Conservation (phyloP, 2,888 invertebrate genomes). For the Aleiodes testaceus region DNA sequence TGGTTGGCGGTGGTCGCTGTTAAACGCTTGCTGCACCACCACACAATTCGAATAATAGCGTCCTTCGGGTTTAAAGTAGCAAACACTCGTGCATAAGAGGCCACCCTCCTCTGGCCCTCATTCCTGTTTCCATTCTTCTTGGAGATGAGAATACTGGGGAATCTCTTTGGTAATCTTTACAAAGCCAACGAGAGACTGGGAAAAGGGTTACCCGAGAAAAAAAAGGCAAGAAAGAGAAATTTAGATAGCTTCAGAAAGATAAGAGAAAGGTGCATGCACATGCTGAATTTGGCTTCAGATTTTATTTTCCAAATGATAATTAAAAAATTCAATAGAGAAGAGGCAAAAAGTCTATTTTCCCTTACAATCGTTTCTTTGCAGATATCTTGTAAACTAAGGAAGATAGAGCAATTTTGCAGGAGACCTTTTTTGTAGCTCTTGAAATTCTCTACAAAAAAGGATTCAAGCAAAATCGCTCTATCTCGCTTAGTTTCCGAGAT, state of each 20-base stretch:
- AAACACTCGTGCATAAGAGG: neutral
- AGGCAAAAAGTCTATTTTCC: no score
- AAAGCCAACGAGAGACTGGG: constrained; percentile 14
- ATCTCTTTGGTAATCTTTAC: neutral
- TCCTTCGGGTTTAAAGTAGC: neutral
- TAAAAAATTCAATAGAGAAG: no score
- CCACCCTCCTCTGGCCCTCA: neutral
- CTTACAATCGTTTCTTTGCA: no score
- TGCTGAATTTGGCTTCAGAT: neutral
- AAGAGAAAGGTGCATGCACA: constrained; percentile 25
- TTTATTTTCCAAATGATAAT: neutral
- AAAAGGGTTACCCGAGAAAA: no score
- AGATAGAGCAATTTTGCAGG: no score
- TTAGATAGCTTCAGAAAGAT: constrained; percentile 57
- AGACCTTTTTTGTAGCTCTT: no score
- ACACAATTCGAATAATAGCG: constrained; percentile 7
- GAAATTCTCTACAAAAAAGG: no score
- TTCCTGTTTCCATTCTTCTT: neutral
- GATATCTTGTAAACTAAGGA: no score
- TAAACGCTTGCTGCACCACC: no score
- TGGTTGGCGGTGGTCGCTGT: no score
- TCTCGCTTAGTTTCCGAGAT: no score
- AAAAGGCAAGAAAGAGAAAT: constrained; percentile 51
- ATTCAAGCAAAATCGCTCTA: no score
- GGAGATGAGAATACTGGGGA: constrained; percentile 8